Base-by-base conservation (phyloP, 2,888 invertebrate species). In the Coenonympha glycerion region DNA sequence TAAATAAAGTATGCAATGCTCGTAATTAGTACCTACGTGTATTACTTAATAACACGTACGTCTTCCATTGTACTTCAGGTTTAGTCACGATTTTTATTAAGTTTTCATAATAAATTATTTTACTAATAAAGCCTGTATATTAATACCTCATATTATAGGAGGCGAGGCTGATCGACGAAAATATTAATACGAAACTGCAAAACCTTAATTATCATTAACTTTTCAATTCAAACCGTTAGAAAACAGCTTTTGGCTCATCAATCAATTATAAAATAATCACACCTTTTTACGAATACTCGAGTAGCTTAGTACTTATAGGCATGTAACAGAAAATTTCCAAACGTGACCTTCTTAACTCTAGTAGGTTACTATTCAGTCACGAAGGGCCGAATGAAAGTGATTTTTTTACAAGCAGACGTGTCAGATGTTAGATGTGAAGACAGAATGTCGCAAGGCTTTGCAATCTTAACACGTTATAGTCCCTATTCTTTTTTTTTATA, bases 341-440 rank as follows among this genome's bases (percentile, higher is more conserved):
- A 44, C 44, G 21, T 47, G 51, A 46, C 55, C 52, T 55, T 54
- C 50, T 51, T 54, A 36, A 34, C 45, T 21, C 47, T 40, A 54
- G 50, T 47, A n/a, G n/a, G n/a, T n/a, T n/a, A 47, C 50, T 16
- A 39, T 19, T 26, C 37, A 37, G 39, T 34, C 46, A 21, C 28
- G 46, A 55, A 55, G 52, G 55, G 52, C 52, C 52, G 37, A 26
- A 39, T 45, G 46, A 30, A 26, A 46, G 42, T 30, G 46, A 33
- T 37, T 44, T 54, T n/a, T 40, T 51, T 51, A 54, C 45, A 37
- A 50, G 47, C 47, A 44, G 19, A 3, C 18, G 4, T 2, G 31
- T 16, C 3, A 15, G 1, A 31, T 31, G n/a, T n/a, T n/a, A n/a
- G n/a, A n/a, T n/a, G n/a, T n/a, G n/a, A n/a, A n/a, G n/a, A n/a